Conservation (phyloP, 2,113 vertebrate species). For the Myocastor coypus region DNA sequence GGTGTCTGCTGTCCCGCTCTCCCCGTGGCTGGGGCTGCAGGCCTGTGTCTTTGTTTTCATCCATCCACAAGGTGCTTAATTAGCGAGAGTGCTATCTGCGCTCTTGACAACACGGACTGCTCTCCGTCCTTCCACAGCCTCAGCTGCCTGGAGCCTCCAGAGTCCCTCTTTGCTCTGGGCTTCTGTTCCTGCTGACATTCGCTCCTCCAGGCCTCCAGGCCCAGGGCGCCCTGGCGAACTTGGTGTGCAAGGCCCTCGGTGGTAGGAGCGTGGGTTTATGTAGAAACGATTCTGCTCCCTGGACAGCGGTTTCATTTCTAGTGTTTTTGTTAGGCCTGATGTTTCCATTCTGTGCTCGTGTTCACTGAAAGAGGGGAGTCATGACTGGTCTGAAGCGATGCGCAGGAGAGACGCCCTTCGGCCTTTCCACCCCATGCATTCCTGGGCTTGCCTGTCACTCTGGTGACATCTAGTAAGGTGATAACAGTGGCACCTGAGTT, state of each 20-base stretch:
- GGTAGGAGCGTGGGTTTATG: background rate
- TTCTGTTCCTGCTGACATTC: background rate
- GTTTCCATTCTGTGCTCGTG: constrained; percentile 33
- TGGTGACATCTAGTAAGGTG: background rate
- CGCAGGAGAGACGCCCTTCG: background rate
- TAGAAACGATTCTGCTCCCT: background rate
- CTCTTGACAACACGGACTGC: background rate
- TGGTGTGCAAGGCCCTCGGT: background rate
- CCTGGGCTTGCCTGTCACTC: background rate
- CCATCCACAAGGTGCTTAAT: background rate
- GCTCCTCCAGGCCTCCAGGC: background rate
- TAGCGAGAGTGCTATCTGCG: background rate
- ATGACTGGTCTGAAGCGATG: background rate
- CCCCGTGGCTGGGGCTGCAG: background rate
- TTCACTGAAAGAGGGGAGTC: background rate
- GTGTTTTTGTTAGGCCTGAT: background rate
- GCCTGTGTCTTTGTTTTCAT: background rate
- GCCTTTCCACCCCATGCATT: background rate
- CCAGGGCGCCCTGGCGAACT: background rate
- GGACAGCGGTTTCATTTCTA: background rate
- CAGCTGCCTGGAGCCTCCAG: background rate
- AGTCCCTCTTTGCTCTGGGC: background rate
- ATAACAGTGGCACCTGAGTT: background rate
- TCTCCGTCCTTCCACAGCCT: background rate
- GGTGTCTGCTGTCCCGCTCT: background rate